Conservation (phyloP, 35 echinoderm and acorn worm genomes). For the Amphiura filiformis region DNA sequence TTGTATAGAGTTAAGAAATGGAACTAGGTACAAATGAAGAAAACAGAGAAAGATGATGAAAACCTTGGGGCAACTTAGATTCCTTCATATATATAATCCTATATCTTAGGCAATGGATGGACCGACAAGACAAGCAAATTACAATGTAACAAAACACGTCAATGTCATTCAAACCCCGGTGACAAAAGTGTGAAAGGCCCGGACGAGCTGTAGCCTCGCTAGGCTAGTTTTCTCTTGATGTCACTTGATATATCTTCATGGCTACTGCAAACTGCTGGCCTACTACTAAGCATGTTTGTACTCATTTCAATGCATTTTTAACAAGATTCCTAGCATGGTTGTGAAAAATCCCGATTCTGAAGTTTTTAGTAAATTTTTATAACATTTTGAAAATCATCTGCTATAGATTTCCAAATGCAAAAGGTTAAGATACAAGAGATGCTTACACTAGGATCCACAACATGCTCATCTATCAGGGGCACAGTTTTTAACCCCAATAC, state of each 20-base stretch:
- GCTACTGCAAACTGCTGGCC: too few relatives aligned
- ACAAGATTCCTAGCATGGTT: too few relatives aligned
- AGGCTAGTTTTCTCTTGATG: not conserved
- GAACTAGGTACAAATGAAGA: too few relatives aligned
- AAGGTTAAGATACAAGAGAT: not conserved
- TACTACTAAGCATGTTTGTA: too few relatives aligned
- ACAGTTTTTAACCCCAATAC: too few relatives aligned
- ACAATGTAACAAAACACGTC: conserved; percentile 4
- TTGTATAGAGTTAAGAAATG: too few relatives aligned
- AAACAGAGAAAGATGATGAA: not conserved
- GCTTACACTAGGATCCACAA: too few relatives aligned
- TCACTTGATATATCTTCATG: not conserved
- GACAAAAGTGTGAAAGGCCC: not conserved
- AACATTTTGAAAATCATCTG: not conserved
- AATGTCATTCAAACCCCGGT: conserved; percentile 9
- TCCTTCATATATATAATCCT: not conserved
- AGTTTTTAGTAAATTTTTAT: not conserved
- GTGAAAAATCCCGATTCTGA: too few relatives aligned
- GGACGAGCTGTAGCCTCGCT: not conserved
- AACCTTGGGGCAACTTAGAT: not conserved
- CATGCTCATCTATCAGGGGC: too few relatives aligned
- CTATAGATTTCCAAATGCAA: not conserved
- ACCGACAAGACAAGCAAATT: not conserved
- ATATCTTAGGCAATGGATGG: not conserved
- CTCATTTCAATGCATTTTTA: too few relatives aligned